phyloP scores from a whole-genome alignment of 1,140 invertebrate species.

The Chironomus tepperi region DNA sequence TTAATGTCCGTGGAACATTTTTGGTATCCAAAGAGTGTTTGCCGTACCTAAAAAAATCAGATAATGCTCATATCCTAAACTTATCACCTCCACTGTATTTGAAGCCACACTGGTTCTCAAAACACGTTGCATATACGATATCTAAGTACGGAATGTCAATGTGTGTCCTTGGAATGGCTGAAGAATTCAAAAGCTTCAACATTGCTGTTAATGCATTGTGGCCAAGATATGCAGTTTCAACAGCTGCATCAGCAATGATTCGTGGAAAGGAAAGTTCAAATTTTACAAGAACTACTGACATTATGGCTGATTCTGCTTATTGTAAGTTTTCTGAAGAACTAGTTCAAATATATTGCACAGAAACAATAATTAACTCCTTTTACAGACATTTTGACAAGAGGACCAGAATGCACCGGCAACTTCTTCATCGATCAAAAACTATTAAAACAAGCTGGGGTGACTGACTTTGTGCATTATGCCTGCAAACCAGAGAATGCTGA shows the following conservation, averaged over 20 bases:
- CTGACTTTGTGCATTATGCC: constrained; percentile 79
- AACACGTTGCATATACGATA: constrained; percentile 95
- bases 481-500: constrained; percentile 61
- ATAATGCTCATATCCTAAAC: constrained; percentile 93
- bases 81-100: constrained; percentile 90
- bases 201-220: constrained; percentile 96
- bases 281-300: constrained; percentile 75
- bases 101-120: constrained; percentile 82
- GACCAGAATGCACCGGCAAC: constrained; percentile 61
- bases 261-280: constrained; percentile 53
- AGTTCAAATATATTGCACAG: too few species aligned
- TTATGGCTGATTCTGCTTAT: constrained; percentile 94
- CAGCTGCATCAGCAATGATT: constrained; percentile 95
- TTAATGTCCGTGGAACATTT: constrained; percentile 89
- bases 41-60: constrained; percentile 81
- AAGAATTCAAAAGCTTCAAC: constrained; percentile 73
- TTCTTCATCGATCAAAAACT: constrained; percentile 94
- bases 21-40: constrained; percentile 88
- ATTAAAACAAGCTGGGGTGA: constrained; percentile 67
- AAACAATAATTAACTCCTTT: too few species aligned
- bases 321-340: too few species aligned
- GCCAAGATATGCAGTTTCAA: constrained; percentile 90
- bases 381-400: too few species aligned
- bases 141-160: constrained; percentile 99
- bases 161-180: constrained; percentile 94